Base-by-base conservation (phyloP, 2,888 invertebrate species). In the Oscheius myriophilus region DNA sequence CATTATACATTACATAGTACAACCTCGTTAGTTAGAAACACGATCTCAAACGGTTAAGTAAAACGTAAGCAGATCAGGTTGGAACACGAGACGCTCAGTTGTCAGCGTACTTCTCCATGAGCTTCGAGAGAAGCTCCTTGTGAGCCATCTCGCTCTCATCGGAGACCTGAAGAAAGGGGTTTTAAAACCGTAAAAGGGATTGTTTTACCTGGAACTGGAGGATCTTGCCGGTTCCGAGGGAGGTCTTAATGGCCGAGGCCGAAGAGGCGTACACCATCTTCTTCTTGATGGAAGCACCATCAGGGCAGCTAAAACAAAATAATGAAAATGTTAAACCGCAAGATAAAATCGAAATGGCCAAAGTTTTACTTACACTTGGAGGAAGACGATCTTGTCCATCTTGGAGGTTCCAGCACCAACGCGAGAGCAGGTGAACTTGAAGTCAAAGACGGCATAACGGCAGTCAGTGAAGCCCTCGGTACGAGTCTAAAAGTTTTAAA, bases 241-340 rank as follows among this genome's bases (percentile, higher is more conserved):
- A 93, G 89, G 95, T 94, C 91, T 96, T 96, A 88, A 98, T 91
- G 87, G 96, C 96, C 89, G 96, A 95, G 87, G 97, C 97, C 85
- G 96, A 96, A 91, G 95, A 95, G 88, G 91, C 91, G 89, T 92
- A 92, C 87, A 92, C 89, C 92, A 92, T 92, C 90, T 92, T 92
- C 90, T 92, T 91, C 89, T 91, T 91, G 82, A 93, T 91, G 90
- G 94, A 94, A 86, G 97, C 95, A 88, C 93, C 94, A 90, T 97
- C 96, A 54, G 96, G 96, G 91, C 96, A 95, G 88, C 89, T 89
- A 81, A 54, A 69, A 23, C 1, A 41, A 26, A 18, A 23, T 3
- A 33, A 39, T 46, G 26, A 58, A 41, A 45, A 16, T 18, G 7
- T 39, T 25, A 49, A 59, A 51, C 25, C 39, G 14, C 14, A 55